Evolutionary conservation across 53 echinoderm and acorn worm species (phyloP).

Genomic region (Stichopus horrens): DNA sequence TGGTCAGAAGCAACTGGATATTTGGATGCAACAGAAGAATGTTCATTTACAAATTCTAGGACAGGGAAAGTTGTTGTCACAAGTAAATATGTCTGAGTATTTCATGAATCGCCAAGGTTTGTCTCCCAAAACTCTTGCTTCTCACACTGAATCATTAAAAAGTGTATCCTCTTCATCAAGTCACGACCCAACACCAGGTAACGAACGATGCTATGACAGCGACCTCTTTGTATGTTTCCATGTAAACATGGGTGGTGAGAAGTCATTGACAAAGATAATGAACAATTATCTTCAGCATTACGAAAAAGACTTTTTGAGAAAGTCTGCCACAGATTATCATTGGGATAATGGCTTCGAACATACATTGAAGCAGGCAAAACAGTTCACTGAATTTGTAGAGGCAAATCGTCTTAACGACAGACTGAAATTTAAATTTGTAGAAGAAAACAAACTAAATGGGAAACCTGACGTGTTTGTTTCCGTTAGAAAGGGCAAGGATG

Average conservation of each 20-base stretch:
- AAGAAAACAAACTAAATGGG: background rate
- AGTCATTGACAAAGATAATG: constrained; percentile 24
- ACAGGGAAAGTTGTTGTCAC: too few relatives aligned
- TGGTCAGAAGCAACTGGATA: background rate
- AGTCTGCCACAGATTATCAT: background rate
- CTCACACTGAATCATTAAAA: too few relatives aligned
- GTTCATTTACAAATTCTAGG: background rate
- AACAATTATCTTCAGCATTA: constrained; percentile 9
- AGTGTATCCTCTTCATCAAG: too few relatives aligned
- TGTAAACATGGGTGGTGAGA: constrained; percentile 7
- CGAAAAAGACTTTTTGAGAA: background rate
- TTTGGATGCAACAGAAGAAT: background rate
- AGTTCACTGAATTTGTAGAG: constrained; percentile 16
- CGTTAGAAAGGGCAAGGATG: background rate
- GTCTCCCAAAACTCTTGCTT: too few relatives aligned
- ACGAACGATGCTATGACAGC: background rate
- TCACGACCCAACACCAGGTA: background rate
- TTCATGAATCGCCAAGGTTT: too few relatives aligned
- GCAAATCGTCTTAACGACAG: background rate
- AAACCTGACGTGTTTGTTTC: constrained; percentile 21
- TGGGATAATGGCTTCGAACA: too few relatives aligned
- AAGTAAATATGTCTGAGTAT: too few relatives aligned
- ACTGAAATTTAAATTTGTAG: background rate
- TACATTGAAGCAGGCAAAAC: background rate
- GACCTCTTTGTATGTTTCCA: constrained; percentile 19